Evolutionary conservation across 2,888 invertebrate species (phyloP).

Genomic region (Gortyna flavago): DNA sequence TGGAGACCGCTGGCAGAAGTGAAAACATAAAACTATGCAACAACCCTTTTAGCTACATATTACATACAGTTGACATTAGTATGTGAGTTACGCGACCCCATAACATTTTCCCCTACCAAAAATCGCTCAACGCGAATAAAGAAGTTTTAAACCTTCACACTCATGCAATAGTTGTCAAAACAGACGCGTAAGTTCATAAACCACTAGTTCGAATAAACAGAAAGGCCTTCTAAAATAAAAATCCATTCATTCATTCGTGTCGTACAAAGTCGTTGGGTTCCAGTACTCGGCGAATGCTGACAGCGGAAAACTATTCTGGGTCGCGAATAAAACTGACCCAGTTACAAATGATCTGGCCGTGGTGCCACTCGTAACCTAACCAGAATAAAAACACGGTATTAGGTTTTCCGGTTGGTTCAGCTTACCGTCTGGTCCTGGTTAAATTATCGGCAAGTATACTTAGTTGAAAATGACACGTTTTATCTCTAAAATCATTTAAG

Average conservation of each 20-base stretch:
- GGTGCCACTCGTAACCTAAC: slow-evolving; percentile 66
- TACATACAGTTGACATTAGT: neutral
- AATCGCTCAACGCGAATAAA: neutral
- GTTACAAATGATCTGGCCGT: slow-evolving; percentile 81
- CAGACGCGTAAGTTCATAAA: slow-evolving; percentile 45
- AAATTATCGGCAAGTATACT: neutral
- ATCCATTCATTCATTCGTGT: slow-evolving; percentile 72
- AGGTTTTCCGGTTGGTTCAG: slow-evolving; percentile 26
- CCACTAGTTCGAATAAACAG: slow-evolving; percentile 60
- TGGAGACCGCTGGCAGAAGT: neutral
- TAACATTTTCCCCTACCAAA: neutral
- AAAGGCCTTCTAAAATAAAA: slow-evolving; percentile 70
- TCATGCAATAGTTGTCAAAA: slow-evolving; percentile 17
- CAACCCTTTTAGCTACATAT: neutral
- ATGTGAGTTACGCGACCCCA: neutral
- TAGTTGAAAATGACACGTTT: neutral
- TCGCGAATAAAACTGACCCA: slow-evolving; percentile 82
- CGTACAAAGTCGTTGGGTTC: slow-evolving; percentile 68
- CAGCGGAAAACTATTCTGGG: slow-evolving; percentile 77
- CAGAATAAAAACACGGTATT: slow-evolving; percentile 63
- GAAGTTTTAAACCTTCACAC: neutral
- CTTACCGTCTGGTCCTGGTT: neutral
- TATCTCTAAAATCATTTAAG: neutral
- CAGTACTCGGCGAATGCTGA: slow-evolving; percentile 76
- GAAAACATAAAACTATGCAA: neutral